Evolutionary conservation across 2,888 invertebrate species (phyloP).

Genomic region (Tachina lurida): DNA sequence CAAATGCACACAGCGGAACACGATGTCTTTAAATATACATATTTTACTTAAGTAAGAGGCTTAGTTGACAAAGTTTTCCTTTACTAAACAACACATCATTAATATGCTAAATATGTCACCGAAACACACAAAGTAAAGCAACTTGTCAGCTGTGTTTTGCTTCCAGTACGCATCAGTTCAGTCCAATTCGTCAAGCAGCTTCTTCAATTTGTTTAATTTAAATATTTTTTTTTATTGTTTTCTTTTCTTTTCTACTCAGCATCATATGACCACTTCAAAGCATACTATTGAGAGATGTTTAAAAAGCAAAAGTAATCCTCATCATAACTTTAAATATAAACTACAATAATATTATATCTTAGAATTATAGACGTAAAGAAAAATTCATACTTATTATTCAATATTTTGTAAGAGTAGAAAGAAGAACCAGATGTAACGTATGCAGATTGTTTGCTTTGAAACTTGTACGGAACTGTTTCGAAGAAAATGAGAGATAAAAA

Average conservation of each 20-base stretch:
- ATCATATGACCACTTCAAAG: conserved; percentile 4
- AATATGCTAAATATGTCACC: not conserved
- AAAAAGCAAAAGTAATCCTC: conserved; percentile 35
- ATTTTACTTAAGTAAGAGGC: no score
- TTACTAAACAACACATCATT: not conserved
- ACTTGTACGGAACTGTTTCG: conserved; percentile 27
- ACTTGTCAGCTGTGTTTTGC: not conserved
- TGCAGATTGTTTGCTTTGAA: conserved; percentile 46
- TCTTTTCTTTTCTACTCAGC: not conserved
- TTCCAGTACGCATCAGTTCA: not conserved
- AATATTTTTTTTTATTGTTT: not conserved
- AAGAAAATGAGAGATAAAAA: conserved; percentile 13
- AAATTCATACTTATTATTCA: conserved; percentile 11
- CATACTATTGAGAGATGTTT: not conserved
- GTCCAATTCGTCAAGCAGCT: not conserved
- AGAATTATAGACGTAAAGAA: conserved; percentile 12
- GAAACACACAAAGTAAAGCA: not conserved
- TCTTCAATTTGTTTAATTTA: conserved; percentile 10
- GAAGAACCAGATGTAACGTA: not conserved
- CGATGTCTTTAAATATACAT: no score
- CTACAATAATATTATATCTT: conserved; percentile 17
- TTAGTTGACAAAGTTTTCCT: not conserved
- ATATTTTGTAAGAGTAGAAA: conserved; percentile 19
- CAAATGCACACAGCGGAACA: no score
- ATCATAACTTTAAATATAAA: conserved; percentile 24